Conservation (phyloP, 2,888 invertebrate genomes). For the Eupithecia vulgata region DNA sequence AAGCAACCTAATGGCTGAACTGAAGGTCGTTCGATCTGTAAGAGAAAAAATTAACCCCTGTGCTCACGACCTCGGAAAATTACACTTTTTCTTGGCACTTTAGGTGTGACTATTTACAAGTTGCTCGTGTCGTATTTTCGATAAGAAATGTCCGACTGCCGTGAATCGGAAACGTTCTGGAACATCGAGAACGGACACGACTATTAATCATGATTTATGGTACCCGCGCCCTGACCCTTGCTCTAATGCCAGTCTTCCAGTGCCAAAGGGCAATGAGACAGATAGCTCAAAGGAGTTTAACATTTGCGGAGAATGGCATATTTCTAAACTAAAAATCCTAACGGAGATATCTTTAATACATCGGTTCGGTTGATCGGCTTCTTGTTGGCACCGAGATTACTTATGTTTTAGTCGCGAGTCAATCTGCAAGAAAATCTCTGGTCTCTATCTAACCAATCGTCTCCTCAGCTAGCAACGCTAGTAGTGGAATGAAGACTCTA, state of each 20-base stretch:
- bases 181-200: slow-evolving; percentile 16
- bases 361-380: background rate
- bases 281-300: background rate
- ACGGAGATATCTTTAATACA: background rate
- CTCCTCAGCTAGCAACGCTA: background rate
- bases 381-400: background rate
- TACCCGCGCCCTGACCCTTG: slow-evolving; percentile 9
- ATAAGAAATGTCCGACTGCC: slow-evolving; percentile 9
- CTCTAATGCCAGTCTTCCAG: slow-evolving; percentile 2
- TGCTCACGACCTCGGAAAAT: background rate
- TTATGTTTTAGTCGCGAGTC: background rate
- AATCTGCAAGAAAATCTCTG: background rate
- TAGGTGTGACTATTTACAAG: slow-evolving; percentile 21
- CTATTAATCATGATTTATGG: slow-evolving; percentile 16
- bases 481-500: slow-evolving; percentile 3
- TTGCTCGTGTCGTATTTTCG: slow-evolving; percentile 13
- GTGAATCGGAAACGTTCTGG: slow-evolving; percentile 14
- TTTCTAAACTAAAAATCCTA: background rate
- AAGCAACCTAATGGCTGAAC: background rate
- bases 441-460: background rate
- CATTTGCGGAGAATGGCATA: background rate
- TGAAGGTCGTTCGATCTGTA: background rate
- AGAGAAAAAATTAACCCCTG: background rate
- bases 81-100: background rate
- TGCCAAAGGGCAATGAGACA: background rate